Evolutionary conservation across 30 jellyfish, hydroid and myxozoan genomes (phyloP).

Genomic region (Chrysaora quinquecirrha): DNA sequence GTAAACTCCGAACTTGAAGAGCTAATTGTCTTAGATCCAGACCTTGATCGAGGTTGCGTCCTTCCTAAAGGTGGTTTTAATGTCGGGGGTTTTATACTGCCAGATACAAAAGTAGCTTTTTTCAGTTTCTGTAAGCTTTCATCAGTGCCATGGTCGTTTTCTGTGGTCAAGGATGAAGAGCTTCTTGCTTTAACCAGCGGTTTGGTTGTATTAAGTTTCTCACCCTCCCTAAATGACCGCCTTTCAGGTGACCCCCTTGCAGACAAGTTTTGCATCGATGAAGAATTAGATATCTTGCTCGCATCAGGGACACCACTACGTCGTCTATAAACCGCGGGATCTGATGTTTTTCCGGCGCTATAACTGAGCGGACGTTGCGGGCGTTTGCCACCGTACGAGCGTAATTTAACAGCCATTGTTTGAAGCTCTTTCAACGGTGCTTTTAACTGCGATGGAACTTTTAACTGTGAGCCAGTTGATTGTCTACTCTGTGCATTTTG

Average conservation of each 20-base stretch:
- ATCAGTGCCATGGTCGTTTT: background rate
- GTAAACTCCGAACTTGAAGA: slow-evolving; percentile 53
- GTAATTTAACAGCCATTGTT: slow-evolving; percentile 58
- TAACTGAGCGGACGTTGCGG: slow-evolving; percentile 51
- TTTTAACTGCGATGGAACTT: background rate
- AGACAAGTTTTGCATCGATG: slow-evolving; percentile 49
- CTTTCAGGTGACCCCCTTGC: background rate
- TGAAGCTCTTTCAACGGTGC: slow-evolving; percentile 51
- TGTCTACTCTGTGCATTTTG: background rate
- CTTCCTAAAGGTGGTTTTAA: background rate
- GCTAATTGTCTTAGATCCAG: slow-evolving; percentile 33
- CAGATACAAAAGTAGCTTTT: background rate
- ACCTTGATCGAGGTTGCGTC: slow-evolving; percentile 21
- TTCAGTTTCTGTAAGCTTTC: background rate
- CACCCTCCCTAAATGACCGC: background rate
- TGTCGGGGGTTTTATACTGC: background rate
- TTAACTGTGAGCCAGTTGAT: background rate
- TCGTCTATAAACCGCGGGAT: background rate
- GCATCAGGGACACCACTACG: background rate
- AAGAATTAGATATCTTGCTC: slow-evolving; percentile 10
- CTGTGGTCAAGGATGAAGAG: background rate
- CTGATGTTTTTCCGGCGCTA: slow-evolving; percentile 38
- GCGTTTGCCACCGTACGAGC: slow-evolving; percentile 33
- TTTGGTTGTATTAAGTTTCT: background rate
- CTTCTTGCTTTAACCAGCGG: slow-evolving; percentile 11